Base-by-base conservation (phyloP, 2,888 invertebrate genomes). In the Drosophila paracracens region DNA sequence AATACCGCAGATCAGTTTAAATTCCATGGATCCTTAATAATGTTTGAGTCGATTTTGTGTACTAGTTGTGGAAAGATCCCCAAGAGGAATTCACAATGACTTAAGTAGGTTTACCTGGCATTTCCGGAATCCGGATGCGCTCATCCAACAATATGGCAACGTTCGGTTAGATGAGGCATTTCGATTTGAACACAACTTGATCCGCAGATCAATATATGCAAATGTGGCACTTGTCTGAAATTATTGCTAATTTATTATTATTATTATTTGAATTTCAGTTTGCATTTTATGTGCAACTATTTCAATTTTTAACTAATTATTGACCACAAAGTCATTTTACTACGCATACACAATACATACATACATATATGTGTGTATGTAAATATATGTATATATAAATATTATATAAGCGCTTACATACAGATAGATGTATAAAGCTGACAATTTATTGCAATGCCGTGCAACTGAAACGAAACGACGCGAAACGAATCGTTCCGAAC, bases 321-420 rank as follows among this genome's bases (percentile, higher is more conserved):
- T 86, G 73, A 59, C 59, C 82, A 79, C 84, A 82, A 84, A 82
- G 82, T 84, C 79, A 79, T 68, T 83, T 72, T 61, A 61, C 63
- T 66, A 71, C 54, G 75, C 70, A 53, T 31, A 46, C 50, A 52
- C 13, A 36, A 53, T 27, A 72, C 53, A 50, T 29, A 13, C 2
- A 11, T 10, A 38, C 2, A 18, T 21, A 6, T n/a, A n/a, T 21
- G 46, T 11, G 31, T n/a, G 29, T 31, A 38, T 21, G 21, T 7
- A 21, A 13, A 21, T 3, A 21, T 27, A 51, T n/a, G n/a, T 40
- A 54, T n/a, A 29, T 35, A 46, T 13, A 13, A 21, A 43, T 43
- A 43, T 43, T 43, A 43, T 43, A 43, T 43, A 43, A 43, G 38
- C 38, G 18, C 7, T 36, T 16, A 7, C 18, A n/a, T 21, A 25